These are phyloP conservation scores for Leptopilina boulardi DNA, from an alignment of 1,140 invertebrate genomes.

Conservation along the genomic window DNA sequence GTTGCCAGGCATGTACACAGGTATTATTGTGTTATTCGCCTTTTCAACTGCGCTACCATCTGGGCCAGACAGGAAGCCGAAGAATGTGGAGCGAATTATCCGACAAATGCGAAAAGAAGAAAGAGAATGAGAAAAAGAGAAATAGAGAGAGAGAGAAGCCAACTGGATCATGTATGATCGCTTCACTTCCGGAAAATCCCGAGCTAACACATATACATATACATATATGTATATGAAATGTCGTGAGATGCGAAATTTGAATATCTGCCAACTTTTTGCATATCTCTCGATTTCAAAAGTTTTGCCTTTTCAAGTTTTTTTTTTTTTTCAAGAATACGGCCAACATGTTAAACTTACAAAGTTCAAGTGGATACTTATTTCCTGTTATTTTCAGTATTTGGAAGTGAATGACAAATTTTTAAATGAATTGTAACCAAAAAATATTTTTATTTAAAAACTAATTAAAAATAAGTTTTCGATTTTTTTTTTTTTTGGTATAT, in stretches of 20 bases:
- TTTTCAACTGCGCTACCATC: slow-evolving; percentile 33
- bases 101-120: slow-evolving; percentile 38
- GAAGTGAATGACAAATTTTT: background rate
- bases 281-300: background rate
- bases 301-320: background rate
- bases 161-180: slow-evolving; percentile 38
- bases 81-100: slow-evolving; percentile 51
- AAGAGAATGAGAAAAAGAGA: background rate
- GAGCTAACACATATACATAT: background rate
- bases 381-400: background rate
- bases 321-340: background rate
- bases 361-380: background rate
- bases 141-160: background rate
- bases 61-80: slow-evolving; percentile 42
- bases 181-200: slow-evolving; percentile 41
- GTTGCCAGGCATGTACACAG: slow-evolving; percentile 33
- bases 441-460: too few species aligned
- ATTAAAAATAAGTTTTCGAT: too few species aligned
- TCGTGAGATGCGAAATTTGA: background rate
- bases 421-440: background rate
- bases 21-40: slow-evolving; percentile 35
- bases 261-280: slow-evolving; percentile 12
- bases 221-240: background rate
- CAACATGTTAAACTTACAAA: background rate
- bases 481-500: too few species aligned